Evolutionary conservation across 1,140 invertebrate genomes (phyloP).

Genomic region (Trypoxylus dichotomus): DNA sequence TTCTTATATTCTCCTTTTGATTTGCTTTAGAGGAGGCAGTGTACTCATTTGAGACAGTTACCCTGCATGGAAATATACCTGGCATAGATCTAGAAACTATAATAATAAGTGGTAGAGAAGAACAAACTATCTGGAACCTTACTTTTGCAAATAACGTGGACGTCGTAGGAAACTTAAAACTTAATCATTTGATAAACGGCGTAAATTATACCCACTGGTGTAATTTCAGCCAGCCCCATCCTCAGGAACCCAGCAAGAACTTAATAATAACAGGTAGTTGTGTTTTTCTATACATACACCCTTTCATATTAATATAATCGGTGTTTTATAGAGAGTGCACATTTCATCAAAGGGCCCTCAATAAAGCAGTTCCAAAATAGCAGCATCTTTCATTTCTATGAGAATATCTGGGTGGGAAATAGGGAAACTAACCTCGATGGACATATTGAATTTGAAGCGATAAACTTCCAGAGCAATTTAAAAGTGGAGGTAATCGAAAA

Average conservation of each 20-base stretch:
- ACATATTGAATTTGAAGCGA: slow-evolving; percentile 38
- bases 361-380: slow-evolving; percentile 34
- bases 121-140: slow-evolving; percentile 23
- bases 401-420: slow-evolving; percentile 46
- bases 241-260: neutral
- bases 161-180: slow-evolving; percentile 38
- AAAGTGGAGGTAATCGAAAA: slow-evolving; percentile 38
- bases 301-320: neutral
- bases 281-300: neutral
- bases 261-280: slow-evolving; percentile 26
- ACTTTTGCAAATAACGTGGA: slow-evolving; percentile 41
- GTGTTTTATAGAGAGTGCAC: slow-evolving; percentile 38
- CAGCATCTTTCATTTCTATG: slow-evolving; percentile 26
- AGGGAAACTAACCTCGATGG: slow-evolving; percentile 34
- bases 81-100: slow-evolving; percentile 47
- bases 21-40: slow-evolving; percentile 22
- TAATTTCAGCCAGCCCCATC: neutral
- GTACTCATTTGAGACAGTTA: slow-evolving; percentile 21
- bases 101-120: neutral
- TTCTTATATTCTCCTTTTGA: neutral
- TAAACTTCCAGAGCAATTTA: slow-evolving; percentile 41
- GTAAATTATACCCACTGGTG: slow-evolving; percentile 41
- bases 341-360: slow-evolving; percentile 43
- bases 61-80: slow-evolving; percentile 44
- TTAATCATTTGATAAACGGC: slow-evolving; percentile 39